phyloP scores from a whole-genome alignment of 1,140 invertebrate species.

The Nixonia krombeini region DNA sequence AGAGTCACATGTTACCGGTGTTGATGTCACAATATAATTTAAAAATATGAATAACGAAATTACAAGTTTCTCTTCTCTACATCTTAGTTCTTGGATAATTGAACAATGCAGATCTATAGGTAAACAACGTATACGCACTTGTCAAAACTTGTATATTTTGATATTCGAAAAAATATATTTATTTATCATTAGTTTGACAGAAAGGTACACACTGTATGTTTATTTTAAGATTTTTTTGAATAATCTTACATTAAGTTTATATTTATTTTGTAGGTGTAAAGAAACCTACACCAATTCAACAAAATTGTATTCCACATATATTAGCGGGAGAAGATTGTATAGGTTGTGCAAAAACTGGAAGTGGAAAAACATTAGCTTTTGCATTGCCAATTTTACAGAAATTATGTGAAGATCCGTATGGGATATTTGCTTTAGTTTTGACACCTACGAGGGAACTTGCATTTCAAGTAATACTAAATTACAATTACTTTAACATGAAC shows the following conservation, averaged over 20 bases:
- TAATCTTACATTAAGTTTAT: not conserved
- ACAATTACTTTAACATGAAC: too few relatives aligned
- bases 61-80: conserved; percentile 55
- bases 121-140: conserved; percentile 35
- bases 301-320: conserved; percentile 86
- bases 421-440: conserved; percentile 94
- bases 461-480: conserved; percentile 77
- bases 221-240: not conserved
- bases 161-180: not conserved
- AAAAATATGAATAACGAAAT: conserved; percentile 40
- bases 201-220: too few relatives aligned
- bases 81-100: conserved; percentile 65
- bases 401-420: conserved; percentile 92
- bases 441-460: conserved; percentile 97
- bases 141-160: not conserved
- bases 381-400: conserved; percentile 94
- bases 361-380: conserved; percentile 98
- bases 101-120: conserved; percentile 62
- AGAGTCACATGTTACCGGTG: too few relatives aligned
- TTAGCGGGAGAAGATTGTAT: conserved; percentile 90
- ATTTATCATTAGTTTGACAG: conserved; percentile 2
- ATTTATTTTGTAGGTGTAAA: conserved; percentile 76
- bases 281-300: conserved; percentile 88
- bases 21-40: too few relatives aligned
- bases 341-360: conserved; percentile 96